These are phyloP conservation scores for Acrobasis consociella DNA, from an alignment of 2,888 invertebrate genomes.

Conservation along the genomic window DNA sequence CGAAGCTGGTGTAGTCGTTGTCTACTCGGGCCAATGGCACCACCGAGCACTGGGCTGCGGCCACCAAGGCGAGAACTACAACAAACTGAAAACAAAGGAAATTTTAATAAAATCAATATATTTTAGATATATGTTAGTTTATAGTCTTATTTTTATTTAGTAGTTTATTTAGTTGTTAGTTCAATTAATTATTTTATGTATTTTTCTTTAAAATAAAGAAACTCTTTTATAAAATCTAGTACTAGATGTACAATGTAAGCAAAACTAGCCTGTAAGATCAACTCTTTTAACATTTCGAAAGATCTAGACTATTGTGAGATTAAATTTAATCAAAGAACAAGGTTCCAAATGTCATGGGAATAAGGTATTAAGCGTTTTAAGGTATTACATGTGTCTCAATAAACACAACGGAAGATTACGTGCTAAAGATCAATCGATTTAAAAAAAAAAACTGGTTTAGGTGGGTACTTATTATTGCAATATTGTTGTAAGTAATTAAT, in stretches of 20 bases:
- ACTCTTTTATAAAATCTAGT: too few relatives aligned
- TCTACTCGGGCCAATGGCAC: constrained; percentile 58
- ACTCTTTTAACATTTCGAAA: too few relatives aligned
- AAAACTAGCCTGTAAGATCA: too few relatives aligned
- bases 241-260: too few relatives aligned
- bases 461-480: too few relatives aligned
- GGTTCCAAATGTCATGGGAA: neutral
- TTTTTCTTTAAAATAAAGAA: too few relatives aligned
- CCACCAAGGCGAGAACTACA: constrained; percentile 62
- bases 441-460: too few relatives aligned
- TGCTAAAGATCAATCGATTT: neutral
- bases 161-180: too few relatives aligned
- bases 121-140: too few relatives aligned
- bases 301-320: neutral
- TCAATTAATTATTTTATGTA: too few relatives aligned
- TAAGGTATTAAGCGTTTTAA: neutral
- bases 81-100: constrained; percentile 51
- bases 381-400: neutral
- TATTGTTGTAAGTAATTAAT: too few relatives aligned
- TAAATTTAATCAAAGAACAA: neutral
- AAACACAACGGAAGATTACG: neutral
- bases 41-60: constrained; percentile 60
- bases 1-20: constrained; percentile 68
- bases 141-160: too few relatives aligned
- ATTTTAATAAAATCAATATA: neutral